Conservation (phyloP, 2,888 invertebrate genomes). For the Callinectes sapidus region DNA sequence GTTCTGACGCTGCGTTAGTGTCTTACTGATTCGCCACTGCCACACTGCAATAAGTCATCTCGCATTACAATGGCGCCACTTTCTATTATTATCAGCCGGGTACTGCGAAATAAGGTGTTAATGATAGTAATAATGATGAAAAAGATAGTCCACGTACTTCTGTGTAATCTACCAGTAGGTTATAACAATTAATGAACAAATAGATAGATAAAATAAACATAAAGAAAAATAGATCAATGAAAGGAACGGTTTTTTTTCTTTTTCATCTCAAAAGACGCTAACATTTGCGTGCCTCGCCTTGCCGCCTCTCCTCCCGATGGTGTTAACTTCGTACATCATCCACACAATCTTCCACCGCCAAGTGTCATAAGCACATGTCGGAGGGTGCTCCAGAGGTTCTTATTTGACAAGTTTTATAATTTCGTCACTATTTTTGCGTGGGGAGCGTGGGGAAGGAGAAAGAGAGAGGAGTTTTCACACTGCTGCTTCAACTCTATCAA, state of each 20-base stretch:
- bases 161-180: background rate
- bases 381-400: background rate
- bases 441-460: background rate
- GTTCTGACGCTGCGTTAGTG: too few relatives aligned
- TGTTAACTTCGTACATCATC: slow-evolving; percentile 6
- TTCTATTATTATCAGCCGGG: too few relatives aligned
- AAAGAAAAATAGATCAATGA: background rate
- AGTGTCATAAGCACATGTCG: background rate
- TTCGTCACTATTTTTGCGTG: background rate
- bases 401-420: background rate
- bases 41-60: too few relatives aligned
- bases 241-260: background rate
- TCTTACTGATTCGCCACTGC: too few relatives aligned
- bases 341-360: background rate
- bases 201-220: background rate
- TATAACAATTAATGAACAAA: background rate
- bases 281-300: background rate
- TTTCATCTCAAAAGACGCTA: background rate
- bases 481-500: background rate
- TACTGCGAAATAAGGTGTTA: too few relatives aligned
- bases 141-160: too few relatives aligned
- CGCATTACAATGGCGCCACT: too few relatives aligned
- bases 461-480: background rate
- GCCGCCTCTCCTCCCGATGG: background rate
- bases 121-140: too few relatives aligned